Conservation (phyloP, 2,888 invertebrate genomes). For the Sericinus montela region DNA sequence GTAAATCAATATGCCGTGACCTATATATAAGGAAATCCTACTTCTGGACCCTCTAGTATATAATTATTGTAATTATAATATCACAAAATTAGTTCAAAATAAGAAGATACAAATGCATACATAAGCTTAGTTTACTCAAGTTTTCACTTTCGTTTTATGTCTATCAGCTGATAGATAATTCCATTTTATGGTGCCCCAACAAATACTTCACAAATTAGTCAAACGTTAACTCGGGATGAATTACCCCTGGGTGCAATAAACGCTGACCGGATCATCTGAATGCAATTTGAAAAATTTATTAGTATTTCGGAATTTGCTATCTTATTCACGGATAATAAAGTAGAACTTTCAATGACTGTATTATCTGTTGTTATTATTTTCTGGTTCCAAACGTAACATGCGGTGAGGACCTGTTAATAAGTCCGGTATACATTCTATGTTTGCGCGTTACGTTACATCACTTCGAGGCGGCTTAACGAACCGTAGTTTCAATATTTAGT, state of each 20-base stretch:
- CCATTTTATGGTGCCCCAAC: slow-evolving; percentile 57
- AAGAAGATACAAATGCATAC: no score
- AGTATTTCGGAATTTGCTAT: slow-evolving; percentile 21
- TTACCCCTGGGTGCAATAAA: slow-evolving; percentile 74
- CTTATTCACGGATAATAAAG: slow-evolving; percentile 27
- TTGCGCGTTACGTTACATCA: slow-evolving; percentile 71
- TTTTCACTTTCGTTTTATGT: slow-evolving; percentile 19
- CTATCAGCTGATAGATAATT: slow-evolving; percentile 59
- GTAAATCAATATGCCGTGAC: no score
- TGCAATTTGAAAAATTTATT: slow-evolving; percentile 46
- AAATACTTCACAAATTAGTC: slow-evolving; percentile 75
- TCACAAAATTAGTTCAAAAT: no score
- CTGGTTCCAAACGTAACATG: slow-evolving; percentile 22
- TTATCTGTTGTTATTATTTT: slow-evolving; percentile 26
- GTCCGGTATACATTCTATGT: slow-evolving; percentile 62
- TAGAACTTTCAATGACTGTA: slow-evolving; percentile 19
- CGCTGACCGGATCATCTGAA: slow-evolving; percentile 58
- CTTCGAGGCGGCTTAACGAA: slow-evolving; percentile 69
- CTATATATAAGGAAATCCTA: no score
- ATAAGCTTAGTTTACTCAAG: no score
- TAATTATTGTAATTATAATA: no score
- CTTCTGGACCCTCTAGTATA: no score
- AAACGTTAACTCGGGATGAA: slow-evolving; percentile 70
- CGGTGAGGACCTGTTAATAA: slow-evolving; percentile 73
- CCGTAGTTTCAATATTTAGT: slow-evolving; percentile 69